Evolutionary conservation across 2,888 invertebrate species (phyloP), one percentile per base, ranked within the genome.

Genomic region (Operophtera brumata): DNA sequence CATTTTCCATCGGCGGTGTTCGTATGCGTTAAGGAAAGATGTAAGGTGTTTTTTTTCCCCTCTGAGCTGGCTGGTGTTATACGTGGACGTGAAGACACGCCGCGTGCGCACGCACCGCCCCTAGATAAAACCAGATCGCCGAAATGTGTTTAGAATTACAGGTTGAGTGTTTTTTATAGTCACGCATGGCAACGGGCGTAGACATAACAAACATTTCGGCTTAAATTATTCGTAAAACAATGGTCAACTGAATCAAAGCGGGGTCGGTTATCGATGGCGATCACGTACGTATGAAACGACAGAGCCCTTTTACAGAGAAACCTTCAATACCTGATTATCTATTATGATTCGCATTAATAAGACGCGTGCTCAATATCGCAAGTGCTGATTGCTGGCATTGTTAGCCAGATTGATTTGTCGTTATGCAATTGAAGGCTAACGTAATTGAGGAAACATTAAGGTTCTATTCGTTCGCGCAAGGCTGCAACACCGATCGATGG

Each of bases 191-290:
- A 66, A 68, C 68, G 57, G 62, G 58, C 68, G 68, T 70, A 84
- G 82, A 74, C 81, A 77, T 71, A 82, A 83, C 80, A 82, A 67
- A 66, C 57, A 74, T 78, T 82, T 80, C 66, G 74, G 74, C 69
- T 69, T 69, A 75, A 20, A 4, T 20, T 3, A 66, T 67, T 62
- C 60, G 53, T 64, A 69, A 73, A 79, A 80, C 78, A 82, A 79
- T 76, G 40, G 70, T 63, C 72, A 74, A 78, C 79, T 69, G 64
- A 28, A 20, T 20, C 35, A 49, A 46, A 55, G 54, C n/a, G 0
- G 54, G 13, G 20, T 20, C 47, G 52, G 47, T 30, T 12, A 44
- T 45, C 46, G 37, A 54, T 37, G 46, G 49, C 39, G 65, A 71
- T 70, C 76, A 77, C 77, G 78, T 78, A 76, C 77, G 78, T 78